Percentiles rank a stretch among this genome's conserved stretches.
Conservation (phyloP, 2,113 vertebrate species). For the Baryphthengus martii region DNA sequence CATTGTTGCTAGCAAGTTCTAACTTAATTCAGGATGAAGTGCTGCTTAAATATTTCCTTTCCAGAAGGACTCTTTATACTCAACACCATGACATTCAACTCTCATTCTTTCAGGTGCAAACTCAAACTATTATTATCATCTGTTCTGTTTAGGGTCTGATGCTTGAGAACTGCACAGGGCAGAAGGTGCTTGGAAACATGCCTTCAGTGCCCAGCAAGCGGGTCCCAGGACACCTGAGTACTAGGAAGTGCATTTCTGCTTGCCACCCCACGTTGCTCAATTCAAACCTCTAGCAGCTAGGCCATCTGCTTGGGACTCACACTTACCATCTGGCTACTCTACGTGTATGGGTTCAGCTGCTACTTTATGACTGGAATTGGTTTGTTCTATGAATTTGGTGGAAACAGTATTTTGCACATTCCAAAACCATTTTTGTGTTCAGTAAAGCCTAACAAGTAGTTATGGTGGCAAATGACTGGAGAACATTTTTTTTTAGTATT, state of each 20-base stretch:
- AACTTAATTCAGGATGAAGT: neutral
- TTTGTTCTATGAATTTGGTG: neutral
- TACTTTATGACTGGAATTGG: neutral
- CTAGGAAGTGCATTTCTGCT: neutral
- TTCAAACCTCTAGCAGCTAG: neutral
- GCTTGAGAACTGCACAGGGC: neutral
- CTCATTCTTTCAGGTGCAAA: neutral
- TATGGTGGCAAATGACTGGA: neutral
- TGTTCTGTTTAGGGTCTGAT: neutral
- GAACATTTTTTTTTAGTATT: neutral
- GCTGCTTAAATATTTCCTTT: neutral
- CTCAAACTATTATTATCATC: neutral
- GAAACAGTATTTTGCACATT: neutral
- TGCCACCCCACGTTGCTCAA: neutral
- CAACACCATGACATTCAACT: neutral
- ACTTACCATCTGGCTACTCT: neutral
- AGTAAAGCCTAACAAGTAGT: neutral
- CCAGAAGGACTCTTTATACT: neutral
- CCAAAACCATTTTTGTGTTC: neutral
- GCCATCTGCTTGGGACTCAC: neutral
- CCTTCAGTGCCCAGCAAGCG: rapidly evolving
- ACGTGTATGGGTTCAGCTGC: neutral
- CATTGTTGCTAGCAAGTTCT: neutral
- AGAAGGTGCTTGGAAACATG: neutral
- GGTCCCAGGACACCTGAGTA: neutral